Evolutionary conservation across 2,888 invertebrate species (phyloP).

Genomic region (Oxyteleia sp.): DNA sequence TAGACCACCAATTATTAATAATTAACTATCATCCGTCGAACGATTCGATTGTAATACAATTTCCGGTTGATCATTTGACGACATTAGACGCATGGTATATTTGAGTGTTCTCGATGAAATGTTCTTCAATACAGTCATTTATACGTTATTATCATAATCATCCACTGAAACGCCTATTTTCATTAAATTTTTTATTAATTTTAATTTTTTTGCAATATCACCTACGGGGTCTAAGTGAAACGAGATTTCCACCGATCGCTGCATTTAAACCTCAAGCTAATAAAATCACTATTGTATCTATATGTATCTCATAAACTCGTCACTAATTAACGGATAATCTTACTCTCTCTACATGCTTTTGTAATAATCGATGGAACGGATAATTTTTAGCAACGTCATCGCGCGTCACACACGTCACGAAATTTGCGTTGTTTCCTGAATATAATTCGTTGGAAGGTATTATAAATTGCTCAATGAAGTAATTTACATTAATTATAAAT

Average conservation of each 20-base stretch:
- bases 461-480: conserved; percentile 48
- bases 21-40: conserved; percentile 46
- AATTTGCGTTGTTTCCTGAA: conserved; percentile 51
- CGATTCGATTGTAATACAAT: conserved; percentile 26
- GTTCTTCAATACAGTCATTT: conserved; percentile 27
- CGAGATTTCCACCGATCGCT: conserved; percentile 76
- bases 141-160: conserved; percentile 17
- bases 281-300: conserved; percentile 68
- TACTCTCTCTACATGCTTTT: conserved; percentile 74
- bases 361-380: conserved; percentile 82
- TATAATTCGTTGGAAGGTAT: conserved; percentile 63
- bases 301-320: conserved; percentile 75
- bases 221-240: conserved; percentile 66
- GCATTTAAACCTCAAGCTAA: conserved; percentile 81
- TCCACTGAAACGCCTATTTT: conserved; percentile 26
- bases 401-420: conserved; percentile 37
- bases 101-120: conserved; percentile 27
- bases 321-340: conserved; percentile 82
- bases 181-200: conserved; percentile 21
- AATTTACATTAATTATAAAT: conserved; percentile 28
- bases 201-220: conserved; percentile 33
- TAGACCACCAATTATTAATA: conserved; percentile 62
- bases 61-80: conserved; percentile 35
- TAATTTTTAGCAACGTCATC: conserved; percentile 80
- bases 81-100: conserved; percentile 26